Evolutionary conservation across 2,113 vertebrate species (phyloP).

Genomic region (Patagioenas fasciata): DNA sequence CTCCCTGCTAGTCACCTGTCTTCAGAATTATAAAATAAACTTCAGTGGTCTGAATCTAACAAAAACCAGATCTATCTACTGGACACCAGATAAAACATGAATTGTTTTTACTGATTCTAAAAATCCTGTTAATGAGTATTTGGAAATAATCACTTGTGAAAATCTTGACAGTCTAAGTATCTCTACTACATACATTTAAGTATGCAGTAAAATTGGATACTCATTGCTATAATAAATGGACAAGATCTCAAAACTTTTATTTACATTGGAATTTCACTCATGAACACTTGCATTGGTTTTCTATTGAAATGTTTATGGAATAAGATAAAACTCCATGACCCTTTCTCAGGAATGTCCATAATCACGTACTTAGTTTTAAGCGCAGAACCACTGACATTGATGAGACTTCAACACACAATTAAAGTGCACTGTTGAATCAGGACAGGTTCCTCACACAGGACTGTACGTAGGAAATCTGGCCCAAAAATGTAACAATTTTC

Average conservation of each 20-base stretch:
- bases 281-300: not conserved
- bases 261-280: not conserved
- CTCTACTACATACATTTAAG: not conserved
- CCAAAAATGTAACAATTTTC: not conserved
- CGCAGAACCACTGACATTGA: not conserved
- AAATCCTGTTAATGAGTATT: not conserved
- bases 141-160: not conserved
- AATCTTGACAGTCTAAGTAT: not conserved
- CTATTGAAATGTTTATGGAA: not conserved
- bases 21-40: not conserved
- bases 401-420: not conserved
- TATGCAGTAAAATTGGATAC: not conserved
- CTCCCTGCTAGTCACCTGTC: not conserved
- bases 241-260: not conserved
- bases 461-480: not conserved
- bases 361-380: not conserved
- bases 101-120: not conserved
- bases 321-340: not conserved
- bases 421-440: not conserved
- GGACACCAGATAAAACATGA: not conserved
- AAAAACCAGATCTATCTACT: not conserved
- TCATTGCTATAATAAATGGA: not conserved
- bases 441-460: not conserved
- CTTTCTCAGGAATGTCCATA: not conserved
- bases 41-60: not conserved